Percentiles rank a stretch among this genome's conserved stretches.
phyloP scores from a whole-genome alignment of 2,113 vertebrate genomes.

The Suricata suricatta region DNA sequence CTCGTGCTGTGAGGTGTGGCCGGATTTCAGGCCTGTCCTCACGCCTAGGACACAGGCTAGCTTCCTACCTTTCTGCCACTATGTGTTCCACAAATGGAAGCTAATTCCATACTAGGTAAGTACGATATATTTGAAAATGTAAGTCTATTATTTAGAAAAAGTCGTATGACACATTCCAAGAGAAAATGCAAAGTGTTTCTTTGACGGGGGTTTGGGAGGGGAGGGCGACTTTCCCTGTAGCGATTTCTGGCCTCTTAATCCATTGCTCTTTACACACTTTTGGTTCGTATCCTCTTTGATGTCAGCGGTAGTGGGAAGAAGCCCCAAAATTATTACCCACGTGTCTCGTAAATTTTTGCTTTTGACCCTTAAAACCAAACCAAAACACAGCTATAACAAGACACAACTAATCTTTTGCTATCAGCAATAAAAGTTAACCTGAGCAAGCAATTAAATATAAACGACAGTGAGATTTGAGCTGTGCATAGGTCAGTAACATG shows the following conservation, averaged over 20 bases:
- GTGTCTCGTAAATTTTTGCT: not conserved
- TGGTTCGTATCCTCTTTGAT: not conserved
- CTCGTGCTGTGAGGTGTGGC: not conserved
- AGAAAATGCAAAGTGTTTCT: not conserved
- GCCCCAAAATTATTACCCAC: not conserved
- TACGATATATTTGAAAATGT: not conserved
- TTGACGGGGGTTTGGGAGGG: no score
- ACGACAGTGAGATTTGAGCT: not conserved
- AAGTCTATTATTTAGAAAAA: not conserved
- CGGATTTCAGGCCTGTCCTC: not conserved
- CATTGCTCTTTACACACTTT: not conserved
- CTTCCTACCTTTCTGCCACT: not conserved
- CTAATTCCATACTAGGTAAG: not conserved
- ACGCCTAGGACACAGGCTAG: not conserved
- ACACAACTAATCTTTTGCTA: not conserved
- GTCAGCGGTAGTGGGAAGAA: not conserved
- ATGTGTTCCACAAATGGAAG: not conserved
- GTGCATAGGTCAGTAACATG: not conserved
- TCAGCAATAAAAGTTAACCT: not conserved
- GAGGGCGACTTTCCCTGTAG: not conserved
- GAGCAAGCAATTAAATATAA: not conserved
- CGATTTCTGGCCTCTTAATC: not conserved
- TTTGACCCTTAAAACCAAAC: constrained; percentile 50
- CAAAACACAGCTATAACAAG: not conserved
- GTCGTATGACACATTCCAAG: not conserved